These are phyloP conservation scores for Eulemur albifrons DNA, from an alignment of 2,797 vertebrate genomes.

Conservation along the genomic window DNA sequence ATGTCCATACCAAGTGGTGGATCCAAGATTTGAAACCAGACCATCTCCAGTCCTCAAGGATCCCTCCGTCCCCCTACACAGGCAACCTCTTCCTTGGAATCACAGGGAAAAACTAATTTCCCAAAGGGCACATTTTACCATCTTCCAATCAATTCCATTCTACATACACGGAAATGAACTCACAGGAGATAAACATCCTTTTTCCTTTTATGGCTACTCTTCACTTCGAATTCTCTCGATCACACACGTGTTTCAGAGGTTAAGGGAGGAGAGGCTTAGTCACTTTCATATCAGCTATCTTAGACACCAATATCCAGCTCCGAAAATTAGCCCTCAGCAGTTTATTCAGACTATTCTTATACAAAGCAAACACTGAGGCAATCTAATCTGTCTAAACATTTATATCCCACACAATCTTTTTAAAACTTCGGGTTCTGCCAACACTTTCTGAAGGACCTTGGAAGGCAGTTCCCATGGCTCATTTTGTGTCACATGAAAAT, in stretches of 20 bases:
- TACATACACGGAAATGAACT: neutral
- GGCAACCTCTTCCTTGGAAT: neutral
- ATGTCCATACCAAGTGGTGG: neutral
- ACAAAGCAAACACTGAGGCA: slow-evolving; percentile 49
- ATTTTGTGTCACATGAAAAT: slow-evolving; percentile 43
- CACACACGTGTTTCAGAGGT: neutral
- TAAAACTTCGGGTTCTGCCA: slow-evolving; percentile 58
- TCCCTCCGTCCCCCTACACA: neutral
- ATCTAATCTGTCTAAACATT: slow-evolving; percentile 64
- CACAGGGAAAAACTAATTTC: neutral
- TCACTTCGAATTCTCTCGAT: neutral
- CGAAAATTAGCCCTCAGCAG: neutral
- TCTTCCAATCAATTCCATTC: neutral
- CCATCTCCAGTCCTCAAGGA: neutral
- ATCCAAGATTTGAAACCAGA: neutral
- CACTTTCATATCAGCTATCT: neutral
- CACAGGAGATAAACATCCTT: neutral
- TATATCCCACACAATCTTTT: slow-evolving; percentile 51
- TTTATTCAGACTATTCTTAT: neutral
- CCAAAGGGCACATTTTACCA: neutral
- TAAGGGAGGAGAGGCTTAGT: neutral
- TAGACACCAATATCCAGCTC: neutral
- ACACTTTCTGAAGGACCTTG: slow-evolving; percentile 10
- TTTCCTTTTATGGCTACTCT: neutral
- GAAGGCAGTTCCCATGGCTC: slow-evolving; percentile 48